Evolutionary conservation across 2,797 vertebrate species (phyloP).

Genomic region (Malurus splendens): DNA sequence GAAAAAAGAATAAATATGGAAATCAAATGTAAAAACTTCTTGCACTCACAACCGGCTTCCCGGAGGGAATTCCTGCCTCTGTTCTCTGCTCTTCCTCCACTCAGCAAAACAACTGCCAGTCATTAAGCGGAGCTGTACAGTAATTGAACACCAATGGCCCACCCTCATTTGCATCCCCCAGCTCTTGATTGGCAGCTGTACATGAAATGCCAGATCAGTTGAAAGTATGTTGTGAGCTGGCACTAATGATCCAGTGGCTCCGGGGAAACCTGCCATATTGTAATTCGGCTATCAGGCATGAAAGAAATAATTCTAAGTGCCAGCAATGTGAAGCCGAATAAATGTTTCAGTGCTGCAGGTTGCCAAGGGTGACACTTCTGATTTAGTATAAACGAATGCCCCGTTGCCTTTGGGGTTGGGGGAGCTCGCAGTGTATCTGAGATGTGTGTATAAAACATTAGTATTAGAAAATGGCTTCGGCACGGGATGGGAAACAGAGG

Average conservation of each 20-base stretch:
- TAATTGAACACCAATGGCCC: constrained; percentile 92
- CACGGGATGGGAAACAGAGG: constrained; percentile 73
- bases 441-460: constrained; percentile 83
- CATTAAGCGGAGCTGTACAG: constrained; percentile 81
- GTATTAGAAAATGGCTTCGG: constrained; percentile 80
- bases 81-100: constrained; percentile 73
- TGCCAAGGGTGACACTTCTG: constrained; percentile 99
- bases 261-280: constrained; percentile 99
- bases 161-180: constrained; percentile 93
- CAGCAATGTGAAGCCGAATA: constrained; percentile 98
- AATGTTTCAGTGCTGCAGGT: constrained; percentile 95
- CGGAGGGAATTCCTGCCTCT: constrained; percentile 75
- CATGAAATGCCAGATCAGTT: constrained; percentile 99
- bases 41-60: constrained; percentile 70
- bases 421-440: constrained; percentile 76
- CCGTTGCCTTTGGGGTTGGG: constrained; percentile 90
- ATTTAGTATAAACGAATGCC: constrained; percentile 99
- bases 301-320: constrained; percentile 99
- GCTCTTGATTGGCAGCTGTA: constrained; percentile 99
- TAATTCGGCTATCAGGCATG: constrained; percentile 99
- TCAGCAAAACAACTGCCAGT: constrained; percentile 85
- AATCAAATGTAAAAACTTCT: constrained; percentile 79
- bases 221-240: constrained; percentile 99
- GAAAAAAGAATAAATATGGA: constrained; percentile 72
- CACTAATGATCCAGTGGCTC: constrained; percentile 98